A percentile compares a stretch with the other conserved stretches of the same genome.
Evolutionary conservation across 2,797 vertebrate species (phyloP).

Genomic region (Epinephelus malabaricus): DNA sequence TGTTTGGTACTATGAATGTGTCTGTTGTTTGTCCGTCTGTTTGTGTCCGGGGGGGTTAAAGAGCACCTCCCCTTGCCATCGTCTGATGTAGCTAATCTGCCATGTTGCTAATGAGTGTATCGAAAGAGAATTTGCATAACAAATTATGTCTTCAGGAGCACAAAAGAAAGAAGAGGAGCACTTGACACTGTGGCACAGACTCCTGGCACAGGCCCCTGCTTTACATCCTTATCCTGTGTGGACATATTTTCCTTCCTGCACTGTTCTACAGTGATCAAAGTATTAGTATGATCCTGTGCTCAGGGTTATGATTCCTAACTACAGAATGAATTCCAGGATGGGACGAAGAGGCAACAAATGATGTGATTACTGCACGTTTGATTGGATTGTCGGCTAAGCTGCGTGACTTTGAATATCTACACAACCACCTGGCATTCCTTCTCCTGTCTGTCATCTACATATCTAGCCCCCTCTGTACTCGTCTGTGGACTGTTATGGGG

Average conservation of each 20-base stretch:
- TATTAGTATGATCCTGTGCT: conserved; percentile 11
- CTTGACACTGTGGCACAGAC: conserved; percentile 43
- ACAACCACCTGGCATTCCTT: conserved; percentile 37
- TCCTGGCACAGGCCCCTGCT: conserved; percentile 17
- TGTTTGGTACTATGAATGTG: conserved; percentile 2
- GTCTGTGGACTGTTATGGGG: conserved; percentile 38
- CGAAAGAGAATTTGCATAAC: conserved; percentile 73
- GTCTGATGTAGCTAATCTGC: conserved; percentile 52
- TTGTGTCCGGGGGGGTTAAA: not conserved
- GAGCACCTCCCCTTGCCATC: conserved; percentile 37
- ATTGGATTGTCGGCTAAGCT: conserved; percentile 57
- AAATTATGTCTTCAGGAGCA: conserved; percentile 53
- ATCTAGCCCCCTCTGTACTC: conserved; percentile 29
- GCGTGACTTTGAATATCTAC: conserved; percentile 35
- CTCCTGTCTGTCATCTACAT: conserved; percentile 33
- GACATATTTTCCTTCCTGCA: conserved; percentile 29
- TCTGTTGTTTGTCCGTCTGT: not conserved
- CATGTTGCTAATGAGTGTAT: conserved; percentile 60
- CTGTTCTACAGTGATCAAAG: conserved; percentile 24
- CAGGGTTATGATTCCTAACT: not conserved
- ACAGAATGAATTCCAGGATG: conserved; percentile 11
- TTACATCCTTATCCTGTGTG: conserved; percentile 38
- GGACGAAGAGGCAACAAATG: conserved; percentile 27
- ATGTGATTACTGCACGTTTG: conserved; percentile 51
- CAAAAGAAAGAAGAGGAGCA: conserved; percentile 36